Base-by-base conservation (phyloP, 2,797 vertebrate species). In the Numenius phaeopus region DNA sequence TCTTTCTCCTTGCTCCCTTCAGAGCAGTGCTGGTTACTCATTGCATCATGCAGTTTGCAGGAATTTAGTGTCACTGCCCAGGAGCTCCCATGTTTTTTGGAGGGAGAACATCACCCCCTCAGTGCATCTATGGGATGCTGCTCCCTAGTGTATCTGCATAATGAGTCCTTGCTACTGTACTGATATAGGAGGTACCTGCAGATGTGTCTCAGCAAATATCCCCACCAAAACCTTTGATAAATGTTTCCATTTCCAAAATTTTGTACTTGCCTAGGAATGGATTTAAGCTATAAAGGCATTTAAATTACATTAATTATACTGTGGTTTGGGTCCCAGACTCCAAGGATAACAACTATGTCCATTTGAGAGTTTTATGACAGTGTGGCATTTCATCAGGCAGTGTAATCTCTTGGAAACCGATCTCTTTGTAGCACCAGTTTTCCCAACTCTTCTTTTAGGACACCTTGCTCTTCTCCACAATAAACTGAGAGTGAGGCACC, bases 401-500 rank as follows among this genome's bases (percentile, higher is more conserved):
- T 20, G 34, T 15, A 15, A 52, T 37, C 16, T 57, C 27, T 55
- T 50, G 46, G 61, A 75, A 47, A 44, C 3, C 0, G 0, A 7
- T 30, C 3, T 44, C 50, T 73, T 55, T 1, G 2, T 47, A 32
- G 4, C 32, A 44, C 34, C 9, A 9, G 8, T 83, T 88, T 88
- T 83, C 37, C 66, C 2, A 5, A 29, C 3, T 8, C 11, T 39
- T 59, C 22, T 67, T 52, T 46, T 54, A 69, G 14, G 57, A 54
- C 7, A 55, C 10, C 18, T 82, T 83, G 9, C 15, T 87, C 32
- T 76, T 52, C 49, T 92, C 18, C 32, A 47, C 11, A 52, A n/a
- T 19, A 49, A 50, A 54, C 4, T 37, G 37, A 55, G 4, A 27
- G 1, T 1, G 1, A 2, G 2, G 1, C 3, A 42, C 4, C 21